Evolutionary conservation across 1,140 invertebrate species (phyloP), one percentile per base, ranked within the genome.

Genomic region (Lucilia cuprina): DNA sequence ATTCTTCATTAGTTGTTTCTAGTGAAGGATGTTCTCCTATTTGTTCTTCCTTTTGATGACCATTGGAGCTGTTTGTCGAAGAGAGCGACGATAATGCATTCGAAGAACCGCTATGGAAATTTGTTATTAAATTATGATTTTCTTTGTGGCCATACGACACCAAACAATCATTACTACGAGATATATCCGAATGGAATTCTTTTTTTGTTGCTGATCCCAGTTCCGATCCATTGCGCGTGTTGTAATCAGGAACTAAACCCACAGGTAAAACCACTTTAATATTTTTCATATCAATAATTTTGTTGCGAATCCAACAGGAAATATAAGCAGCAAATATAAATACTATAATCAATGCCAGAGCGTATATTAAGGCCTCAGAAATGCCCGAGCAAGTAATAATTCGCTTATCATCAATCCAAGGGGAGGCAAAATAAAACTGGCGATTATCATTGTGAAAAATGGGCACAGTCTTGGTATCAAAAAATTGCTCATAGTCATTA

Each of bases 231-330:
- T 35, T 83, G 7, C 5, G 17, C 21, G 10, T n/a, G n/a, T 80
- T 80, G 19, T 80, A 80, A 25, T 80, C 21, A n/a, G 77, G 21
- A 8, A 21, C 74, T 14, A 83, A 70, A 17, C 74, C 83, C 47
- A 77, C 83, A 19, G 83, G 83, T 47, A 83, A 35, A 17, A 83
- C 50, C 2, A 78, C 70, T 34, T 75, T 74, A 14, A 83, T 83
- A 19, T 74, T 83, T 74, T 75, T 83, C 83, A 83, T 83, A 77
- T 77, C 77, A 41, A 77, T 47, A 35, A 77, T 77, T 78, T 83
- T 83, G 34, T 55, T 83, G 19, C 83, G 83, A 14, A 75, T 13
- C 82, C 82, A 83, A 77, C 25, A 83, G 19, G 25, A 83, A 0
- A 83, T 17, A n/a, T 80, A 80, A 50, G 41, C 41, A 5, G 77